Evolutionary conservation across 2,113 vertebrate genomes (phyloP).

Genomic region (Prietella phreatophila): DNA sequence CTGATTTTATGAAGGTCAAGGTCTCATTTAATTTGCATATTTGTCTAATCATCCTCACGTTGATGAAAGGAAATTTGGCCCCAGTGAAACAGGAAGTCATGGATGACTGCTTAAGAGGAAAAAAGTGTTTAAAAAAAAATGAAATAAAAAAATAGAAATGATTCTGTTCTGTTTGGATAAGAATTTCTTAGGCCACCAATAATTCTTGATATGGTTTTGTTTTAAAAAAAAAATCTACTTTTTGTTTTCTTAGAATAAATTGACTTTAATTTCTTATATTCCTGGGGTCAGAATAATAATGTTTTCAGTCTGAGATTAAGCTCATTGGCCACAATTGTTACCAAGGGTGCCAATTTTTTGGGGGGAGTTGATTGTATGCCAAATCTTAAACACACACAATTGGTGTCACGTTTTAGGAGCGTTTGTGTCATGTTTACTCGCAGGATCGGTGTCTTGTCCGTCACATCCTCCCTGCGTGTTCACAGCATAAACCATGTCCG

Average conservation of each 20-base stretch:
- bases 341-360: background rate
- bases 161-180: background rate
- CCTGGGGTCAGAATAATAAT: background rate
- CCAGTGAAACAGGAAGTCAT: background rate
- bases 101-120: background rate
- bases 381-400: background rate
- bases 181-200: background rate
- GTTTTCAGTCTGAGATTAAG: background rate
- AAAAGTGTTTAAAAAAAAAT: background rate
- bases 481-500: background rate
- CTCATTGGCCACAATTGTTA: background rate
- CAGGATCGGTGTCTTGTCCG: background rate
- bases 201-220: background rate
- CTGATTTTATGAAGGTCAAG: background rate
- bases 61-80: background rate
- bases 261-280: background rate
- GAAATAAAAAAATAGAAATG: too few relatives aligned
- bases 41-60: background rate
- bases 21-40: background rate
- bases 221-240: background rate
- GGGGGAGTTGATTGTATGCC: background rate
- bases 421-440: background rate
- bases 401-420: background rate
- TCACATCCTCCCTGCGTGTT: background rate
- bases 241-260: background rate